Percentiles rank a stretch among this genome's conserved stretches.
These are phyloP conservation scores for Buathra laborator DNA, from an alignment of 2,888 invertebrate genomes.

Conservation along the genomic window DNA sequence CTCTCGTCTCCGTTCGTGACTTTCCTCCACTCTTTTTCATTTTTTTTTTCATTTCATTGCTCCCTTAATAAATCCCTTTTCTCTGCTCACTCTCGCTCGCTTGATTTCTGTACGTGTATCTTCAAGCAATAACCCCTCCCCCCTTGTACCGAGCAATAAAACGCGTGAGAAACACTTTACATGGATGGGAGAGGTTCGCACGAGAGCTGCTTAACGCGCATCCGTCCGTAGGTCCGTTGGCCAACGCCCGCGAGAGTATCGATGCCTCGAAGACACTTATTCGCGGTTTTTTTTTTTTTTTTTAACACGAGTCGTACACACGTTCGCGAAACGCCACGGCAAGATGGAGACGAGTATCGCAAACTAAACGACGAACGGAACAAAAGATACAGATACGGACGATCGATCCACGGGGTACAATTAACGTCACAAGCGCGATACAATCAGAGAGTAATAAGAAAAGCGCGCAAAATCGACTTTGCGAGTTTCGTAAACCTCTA, in stretches of 20 bases:
- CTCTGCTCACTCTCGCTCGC: constrained; percentile 11
- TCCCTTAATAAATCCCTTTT: constrained; percentile 54
- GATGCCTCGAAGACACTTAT: constrained; percentile 11
- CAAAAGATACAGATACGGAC: neutral
- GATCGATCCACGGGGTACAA: neutral
- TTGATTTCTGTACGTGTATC: constrained; percentile 19
- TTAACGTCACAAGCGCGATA: neutral
- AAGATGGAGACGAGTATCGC: neutral
- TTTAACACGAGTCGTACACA: neutral
- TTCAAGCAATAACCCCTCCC: constrained; percentile 42
- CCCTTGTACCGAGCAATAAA: constrained; percentile 53
- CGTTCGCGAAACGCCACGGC: neutral
- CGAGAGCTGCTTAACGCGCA: constrained; percentile 11
- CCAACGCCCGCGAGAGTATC: constrained; percentile 37
- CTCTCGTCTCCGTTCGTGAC: constrained; percentile 44
- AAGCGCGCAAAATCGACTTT: constrained; percentile 20
- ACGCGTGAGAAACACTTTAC: constrained; percentile 60
- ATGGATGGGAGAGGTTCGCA: constrained; percentile 40
- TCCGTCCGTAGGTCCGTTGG: neutral
- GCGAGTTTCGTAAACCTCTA: constrained; percentile 11
- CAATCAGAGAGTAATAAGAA: neutral
- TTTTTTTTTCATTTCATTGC: neutral
- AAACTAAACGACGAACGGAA: neutral
- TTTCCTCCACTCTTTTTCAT: constrained; percentile 58
- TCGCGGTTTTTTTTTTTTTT: neutral